Base-by-base conservation (phyloP, 2,888 invertebrate species). In the Hanleya hanleyi region DNA sequence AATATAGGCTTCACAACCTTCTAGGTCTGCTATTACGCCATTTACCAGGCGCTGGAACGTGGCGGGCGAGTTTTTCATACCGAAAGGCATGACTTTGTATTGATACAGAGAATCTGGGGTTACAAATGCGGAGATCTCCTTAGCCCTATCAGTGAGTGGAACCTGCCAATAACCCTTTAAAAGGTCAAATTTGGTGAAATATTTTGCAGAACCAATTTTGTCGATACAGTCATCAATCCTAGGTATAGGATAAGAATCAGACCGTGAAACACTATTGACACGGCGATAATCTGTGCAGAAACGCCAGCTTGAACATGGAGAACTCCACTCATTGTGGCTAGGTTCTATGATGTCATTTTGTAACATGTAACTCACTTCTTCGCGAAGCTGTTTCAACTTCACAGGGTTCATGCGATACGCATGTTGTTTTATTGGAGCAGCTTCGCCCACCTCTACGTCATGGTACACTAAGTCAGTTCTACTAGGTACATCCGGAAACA, bases 191-290 rank as follows among this genome's bases (percentile, higher is more conserved):
- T 83, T 80, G 5, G 49, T 81, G n/a, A 82, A 70, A 71, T 69
- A 83, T 66, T 74, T 78, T 22, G 79, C 73, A 32, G 75, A 41
- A 15, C 81, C 77, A 50, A 83, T 61, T 35, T 72, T 75, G 35
- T 83, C 80, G 32, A 82, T 83, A 36, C 79, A 81, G 50, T 79
- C 81, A 65, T 79, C 81, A 0, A 82, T 73, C 50, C 81, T 50
- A 26, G 82, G 76, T 2, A 81, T 77, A 0, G 77, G 83, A 70
- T 72, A 81, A 18, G 70, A 70, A 61, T 84, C 82, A 2, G 78
- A 51, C 77, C 80, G 82, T 12, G 77, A 79, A 1, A 83, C 51
- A 33, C 29, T 9, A 47, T 83, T 83, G 0, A 82, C 77, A 57
- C 79, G 77, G 22, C 79, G 18, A 47, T 66, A 77, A 50, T 83